Evolutionary conservation across 30 jellyfish, hydroid and myxozoan species (phyloP).

Genomic region (Euphysa ruthae): DNA sequence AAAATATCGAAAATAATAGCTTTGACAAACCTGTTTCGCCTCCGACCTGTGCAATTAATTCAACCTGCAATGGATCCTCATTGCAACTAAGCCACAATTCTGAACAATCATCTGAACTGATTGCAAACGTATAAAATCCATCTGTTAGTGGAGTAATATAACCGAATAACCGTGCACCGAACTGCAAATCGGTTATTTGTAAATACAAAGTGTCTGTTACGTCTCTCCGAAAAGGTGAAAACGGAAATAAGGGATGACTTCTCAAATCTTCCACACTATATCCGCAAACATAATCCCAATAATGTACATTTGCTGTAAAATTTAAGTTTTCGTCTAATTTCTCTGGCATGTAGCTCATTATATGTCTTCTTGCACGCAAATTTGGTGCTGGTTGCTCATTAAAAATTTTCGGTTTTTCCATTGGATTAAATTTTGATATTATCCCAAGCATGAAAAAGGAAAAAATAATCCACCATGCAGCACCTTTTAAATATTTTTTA

Average conservation of each 20-base stretch:
- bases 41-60: slow-evolving; percentile 39
- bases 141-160: slow-evolving; percentile 26
- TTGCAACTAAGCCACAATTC: slow-evolving; percentile 58
- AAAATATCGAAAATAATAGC: neutral
- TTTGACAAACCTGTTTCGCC: slow-evolving; percentile 36
- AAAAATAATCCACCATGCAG: too few relatives aligned
- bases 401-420: too few relatives aligned
- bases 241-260: slow-evolving; percentile 67
- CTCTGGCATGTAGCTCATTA: too few relatives aligned
- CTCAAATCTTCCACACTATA: slow-evolving; percentile 55
- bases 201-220: slow-evolving; percentile 11
- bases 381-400: too few relatives aligned
- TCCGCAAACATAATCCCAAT: slow-evolving; percentile 70
- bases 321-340: too few relatives aligned
- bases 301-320: slow-evolving; percentile 48
- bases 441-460: too few relatives aligned
- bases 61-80: slow-evolving; percentile 48
- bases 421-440: too few relatives aligned
- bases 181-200: slow-evolving; percentile 32
- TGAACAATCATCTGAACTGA: slow-evolving; percentile 63
- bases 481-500: too few relatives aligned
- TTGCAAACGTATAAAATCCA: slow-evolving; percentile 46
- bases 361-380: too few relatives aligned
- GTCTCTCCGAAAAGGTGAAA: slow-evolving; percentile 56
- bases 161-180: slow-evolving; percentile 67